Percentiles rank a stretch among this genome's conserved stretches.
Conservation (phyloP, 2,797 vertebrate genomes). For the Botia kubotai region DNA sequence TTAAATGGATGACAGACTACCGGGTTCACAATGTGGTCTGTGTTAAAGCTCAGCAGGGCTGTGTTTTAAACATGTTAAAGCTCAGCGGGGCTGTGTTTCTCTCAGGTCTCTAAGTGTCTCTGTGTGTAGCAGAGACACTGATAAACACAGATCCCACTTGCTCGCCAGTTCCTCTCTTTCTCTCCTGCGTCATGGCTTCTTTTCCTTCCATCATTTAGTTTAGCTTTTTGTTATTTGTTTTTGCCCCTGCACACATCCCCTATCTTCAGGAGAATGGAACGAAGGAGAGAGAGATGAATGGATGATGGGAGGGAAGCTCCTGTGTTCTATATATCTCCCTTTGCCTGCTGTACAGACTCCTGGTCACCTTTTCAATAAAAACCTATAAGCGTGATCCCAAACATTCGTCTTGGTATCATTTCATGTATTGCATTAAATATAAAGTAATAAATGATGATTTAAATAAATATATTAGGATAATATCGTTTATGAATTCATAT, state of each 20-base stretch:
- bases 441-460: neutral
- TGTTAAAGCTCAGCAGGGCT: constrained; percentile 3
- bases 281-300: constrained; percentile 60
- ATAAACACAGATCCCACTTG: constrained; percentile 49
- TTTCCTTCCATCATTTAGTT: constrained; percentile 60
- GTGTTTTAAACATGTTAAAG: constrained; percentile 15
- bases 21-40: constrained; percentile 27
- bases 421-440: neutral
- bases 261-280: constrained; percentile 67
- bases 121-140: constrained; percentile 49
- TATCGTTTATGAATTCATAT: neutral
- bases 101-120: constrained; percentile 40
- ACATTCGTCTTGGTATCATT: neutral
- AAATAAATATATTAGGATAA: neutral
- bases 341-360: constrained; percentile 80
- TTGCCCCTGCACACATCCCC: constrained; percentile 63
- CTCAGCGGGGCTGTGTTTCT: constrained; percentile 16
- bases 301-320: constrained; percentile 43
- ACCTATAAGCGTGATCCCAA: constrained; percentile 69
- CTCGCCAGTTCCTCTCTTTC: constrained; percentile 75
- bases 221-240: constrained; percentile 40
- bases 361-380: constrained; percentile 85
- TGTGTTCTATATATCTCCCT: constrained; percentile 71
- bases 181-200: constrained; percentile 73
- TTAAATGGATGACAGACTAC: constrained; percentile 49